Evolutionary conservation across 2,797 vertebrate genomes (phyloP).

Genomic region (Lacerta agilis): DNA sequence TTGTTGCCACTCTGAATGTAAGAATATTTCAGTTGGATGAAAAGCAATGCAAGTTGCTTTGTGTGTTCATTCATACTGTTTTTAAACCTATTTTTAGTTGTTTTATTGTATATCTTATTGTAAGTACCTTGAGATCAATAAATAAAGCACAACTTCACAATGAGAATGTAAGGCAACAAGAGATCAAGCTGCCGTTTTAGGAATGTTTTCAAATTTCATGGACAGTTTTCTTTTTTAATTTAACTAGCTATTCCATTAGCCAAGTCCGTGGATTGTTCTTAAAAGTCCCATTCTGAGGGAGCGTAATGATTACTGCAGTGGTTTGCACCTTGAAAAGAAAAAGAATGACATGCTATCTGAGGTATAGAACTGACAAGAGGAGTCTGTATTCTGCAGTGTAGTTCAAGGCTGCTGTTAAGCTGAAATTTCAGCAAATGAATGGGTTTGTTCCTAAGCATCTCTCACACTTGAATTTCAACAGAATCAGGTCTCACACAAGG

Average conservation of each 20-base stretch:
- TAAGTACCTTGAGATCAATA: too few relatives aligned
- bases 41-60: too few relatives aligned
- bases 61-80: too few relatives aligned
- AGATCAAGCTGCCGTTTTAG: conserved; percentile 31
- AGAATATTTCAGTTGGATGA: neutral
- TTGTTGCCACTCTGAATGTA: conserved; percentile 26
- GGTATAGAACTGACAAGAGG: neutral
- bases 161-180: conserved; percentile 39
- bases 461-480: conserved; percentile 16
- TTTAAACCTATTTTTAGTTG: too few relatives aligned
- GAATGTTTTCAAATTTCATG: conserved; percentile 48
- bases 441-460: conserved; percentile 1
- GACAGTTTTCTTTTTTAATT: conserved; percentile 48
- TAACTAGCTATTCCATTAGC: conserved; percentile 48
- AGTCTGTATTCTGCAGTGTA: neutral
- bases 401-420: neutral
- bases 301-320: conserved; percentile 31
- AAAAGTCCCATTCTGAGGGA: conserved; percentile 46
- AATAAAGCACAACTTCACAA: conserved; percentile 15
- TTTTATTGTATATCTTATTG: too few relatives aligned
- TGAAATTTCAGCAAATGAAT: conserved; percentile 26
- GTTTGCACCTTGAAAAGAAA: conserved; percentile 40
- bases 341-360: conserved; percentile 37
- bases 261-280: conserved; percentile 48
- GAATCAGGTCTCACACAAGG: conserved; percentile 1